These are phyloP conservation scores for Tetramorium alpestre DNA, from an alignment of 1,140 invertebrate species.

Conservation along the genomic window DNA sequence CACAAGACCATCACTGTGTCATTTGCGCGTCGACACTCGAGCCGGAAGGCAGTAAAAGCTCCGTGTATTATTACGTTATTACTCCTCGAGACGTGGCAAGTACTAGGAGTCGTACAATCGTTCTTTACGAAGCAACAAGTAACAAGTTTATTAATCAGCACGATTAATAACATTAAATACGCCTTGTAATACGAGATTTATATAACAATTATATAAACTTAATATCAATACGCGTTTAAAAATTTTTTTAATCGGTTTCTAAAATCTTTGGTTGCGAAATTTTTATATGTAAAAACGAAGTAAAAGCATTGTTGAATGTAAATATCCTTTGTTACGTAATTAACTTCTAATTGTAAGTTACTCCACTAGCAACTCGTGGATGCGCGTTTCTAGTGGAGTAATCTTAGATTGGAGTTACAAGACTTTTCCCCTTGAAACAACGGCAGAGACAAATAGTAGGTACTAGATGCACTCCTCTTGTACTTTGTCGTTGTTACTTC, in stretches of 20 bases:
- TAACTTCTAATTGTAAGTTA: slow-evolving; percentile 44
- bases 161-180: not conserved
- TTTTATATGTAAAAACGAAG: not conserved
- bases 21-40: too few species aligned
- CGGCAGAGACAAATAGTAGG: slow-evolving; percentile 65
- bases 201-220: not conserved
- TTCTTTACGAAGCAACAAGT: too few species aligned
- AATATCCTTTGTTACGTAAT: slow-evolving; percentile 37
- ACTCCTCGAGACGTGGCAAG: too few species aligned
- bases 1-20: too few species aligned
- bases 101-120: too few species aligned
- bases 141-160: too few species aligned
- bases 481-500: slow-evolving; percentile 10
- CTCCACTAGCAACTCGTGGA: not conserved
- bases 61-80: too few species aligned
- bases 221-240: not conserved
- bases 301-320: slow-evolving; percentile 11
- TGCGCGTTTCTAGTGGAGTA: slow-evolving; percentile 46
- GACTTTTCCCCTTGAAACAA: slow-evolving; percentile 63
- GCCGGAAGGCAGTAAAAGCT: too few species aligned
- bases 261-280: not conserved
- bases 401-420: slow-evolving; percentile 63
- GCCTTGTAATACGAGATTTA: not conserved
- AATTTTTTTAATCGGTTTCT: not conserved
- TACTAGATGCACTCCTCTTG: slow-evolving; percentile 41